phyloP scores from a whole-genome alignment of 1,140 invertebrate species.

The Drosophila pseudoobscura region DNA sequence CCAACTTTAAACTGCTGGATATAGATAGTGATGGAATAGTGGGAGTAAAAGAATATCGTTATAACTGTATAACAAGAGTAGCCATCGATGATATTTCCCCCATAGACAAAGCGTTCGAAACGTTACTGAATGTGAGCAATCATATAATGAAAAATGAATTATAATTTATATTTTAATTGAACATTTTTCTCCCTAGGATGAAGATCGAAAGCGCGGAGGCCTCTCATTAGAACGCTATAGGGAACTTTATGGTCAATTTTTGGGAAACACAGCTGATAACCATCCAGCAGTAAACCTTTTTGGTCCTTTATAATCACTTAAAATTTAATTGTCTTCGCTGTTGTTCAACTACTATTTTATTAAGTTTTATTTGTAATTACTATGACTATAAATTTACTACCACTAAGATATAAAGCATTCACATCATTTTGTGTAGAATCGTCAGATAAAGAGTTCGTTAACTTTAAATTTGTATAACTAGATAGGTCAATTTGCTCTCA shows the following conservation, averaged over 20 bases:
- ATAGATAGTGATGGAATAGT: constrained; percentile 91
- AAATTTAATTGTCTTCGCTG: constrained; percentile 81
- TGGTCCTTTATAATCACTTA: constrained; percentile 86
- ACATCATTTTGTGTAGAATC: constrained; percentile 78
- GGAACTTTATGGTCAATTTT: constrained; percentile 91
- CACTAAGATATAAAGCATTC: constrained; percentile 69
- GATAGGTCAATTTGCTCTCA: constrained; percentile 70
- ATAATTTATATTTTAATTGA: not conserved
- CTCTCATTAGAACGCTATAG: constrained; percentile 90
- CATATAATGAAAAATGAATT: constrained; percentile 66
- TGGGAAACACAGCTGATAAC: constrained; percentile 90
- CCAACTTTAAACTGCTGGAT: constrained; percentile 91
- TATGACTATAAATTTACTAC: constrained; percentile 75
- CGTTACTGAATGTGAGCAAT: constrained; percentile 87
- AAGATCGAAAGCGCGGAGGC: constrained; percentile 90
- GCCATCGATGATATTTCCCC: constrained; percentile 89
- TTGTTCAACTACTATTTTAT: constrained; percentile 82
- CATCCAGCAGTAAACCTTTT: constrained; percentile 90
- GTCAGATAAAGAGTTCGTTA: constrained; percentile 73
- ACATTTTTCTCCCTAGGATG: constrained; percentile 85
- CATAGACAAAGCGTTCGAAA: constrained; percentile 90
- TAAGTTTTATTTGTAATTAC: constrained; percentile 79
- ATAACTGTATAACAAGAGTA: constrained; percentile 91
- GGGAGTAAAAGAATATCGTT: constrained; percentile 91
- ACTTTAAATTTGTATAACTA: constrained; percentile 66